Base-by-base conservation (phyloP, 2,888 invertebrate genomes). In the Scaptomyza parva region DNA sequence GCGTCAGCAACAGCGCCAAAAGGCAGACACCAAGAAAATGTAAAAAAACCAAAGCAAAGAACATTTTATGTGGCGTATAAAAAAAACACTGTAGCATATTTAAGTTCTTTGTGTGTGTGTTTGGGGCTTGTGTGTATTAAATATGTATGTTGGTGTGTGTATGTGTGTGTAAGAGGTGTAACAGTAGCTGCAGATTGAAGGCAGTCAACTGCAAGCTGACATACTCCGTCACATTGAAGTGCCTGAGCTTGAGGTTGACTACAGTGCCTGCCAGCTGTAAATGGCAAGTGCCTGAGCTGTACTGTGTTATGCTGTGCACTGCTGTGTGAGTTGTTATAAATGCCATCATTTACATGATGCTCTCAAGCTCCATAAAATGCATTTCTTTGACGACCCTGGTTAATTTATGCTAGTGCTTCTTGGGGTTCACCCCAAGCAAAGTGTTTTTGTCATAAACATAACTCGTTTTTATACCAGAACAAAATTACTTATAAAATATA, bases 21-120 rank as follows among this genome's bases (percentile, higher is more conserved):
- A 57, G 51, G 40, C 30, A 63, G 47, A 60, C 47, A 53, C 63
- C 12, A 40, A 40, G 20, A 20, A 18, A 39, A 39, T 5, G 26
- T 17, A 45, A 17, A 53, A 63, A 35, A 35, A 35, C 37, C 58
- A 69, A 61, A 71, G 47, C 70, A 9, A 75, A 76, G 14, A 70
- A 74, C 63, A 73, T 74, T 76, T 81, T 73, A 84, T 82, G 5
- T 33, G 57, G 78, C 50, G 69, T 70, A 57, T 76, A 76, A 76
- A 85, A 68, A 76, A 79, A n/a, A n/a, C n/a, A 65, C 28, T 54
- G 57, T 62, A 85, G 88, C 79, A 82, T 82, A 78, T 76, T 79
- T 79, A 66, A 85, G 66, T 54, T 40, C 50, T 28, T 24, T 24
- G 24, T 24, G 26, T 26, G 26, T 60, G 18, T 54, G 17, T 57